Percentiles rank a stretch among this genome's conserved stretches.
phyloP scores from a whole-genome alignment of 2,113 vertebrate species.

The Seriola quinqueradiata region DNA sequence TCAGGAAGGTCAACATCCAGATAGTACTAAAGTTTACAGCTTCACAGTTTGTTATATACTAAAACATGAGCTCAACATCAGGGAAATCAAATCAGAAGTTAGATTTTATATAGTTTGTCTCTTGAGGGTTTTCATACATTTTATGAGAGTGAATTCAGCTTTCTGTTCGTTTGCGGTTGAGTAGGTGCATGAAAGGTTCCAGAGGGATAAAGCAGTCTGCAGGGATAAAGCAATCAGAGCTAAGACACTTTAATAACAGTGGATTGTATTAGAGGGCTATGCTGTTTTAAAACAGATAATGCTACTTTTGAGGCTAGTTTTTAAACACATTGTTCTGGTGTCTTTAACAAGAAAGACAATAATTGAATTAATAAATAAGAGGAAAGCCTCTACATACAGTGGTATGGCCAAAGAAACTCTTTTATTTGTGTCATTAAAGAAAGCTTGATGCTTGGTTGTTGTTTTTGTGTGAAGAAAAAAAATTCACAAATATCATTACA shows the following conservation, averaged over 20 bases:
- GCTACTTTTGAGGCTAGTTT: background rate
- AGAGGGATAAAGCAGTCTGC: slow-evolving; percentile 44
- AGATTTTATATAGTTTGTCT: background rate
- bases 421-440: too few species aligned
- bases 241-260: slow-evolving; percentile 50
- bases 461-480: too few species aligned
- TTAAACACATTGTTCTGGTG: background rate
- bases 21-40: slow-evolving; percentile 12
- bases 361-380: background rate
- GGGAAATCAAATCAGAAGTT: slow-evolving; percentile 21
- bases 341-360: background rate
- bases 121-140: slow-evolving; percentile 29
- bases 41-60: background rate
- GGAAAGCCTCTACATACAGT: too few species aligned
- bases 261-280: slow-evolving; percentile 8
- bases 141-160: slow-evolving; percentile 41
- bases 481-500: too few species aligned
- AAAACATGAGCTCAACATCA: background rate
- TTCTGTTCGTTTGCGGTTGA: slow-evolving; percentile 45
- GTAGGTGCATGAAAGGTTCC: slow-evolving; percentile 62
- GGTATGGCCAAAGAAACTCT: too few species aligned
- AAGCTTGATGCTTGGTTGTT: background rate
- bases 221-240: slow-evolving; percentile 42
- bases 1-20: slow-evolving; percentile 19
- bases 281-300: slow-evolving; percentile 26